Evolutionary conservation across 2,797 vertebrate species (phyloP), one percentile per base, ranked within the genome.

Genomic region (Acanthurus tractus): DNA sequence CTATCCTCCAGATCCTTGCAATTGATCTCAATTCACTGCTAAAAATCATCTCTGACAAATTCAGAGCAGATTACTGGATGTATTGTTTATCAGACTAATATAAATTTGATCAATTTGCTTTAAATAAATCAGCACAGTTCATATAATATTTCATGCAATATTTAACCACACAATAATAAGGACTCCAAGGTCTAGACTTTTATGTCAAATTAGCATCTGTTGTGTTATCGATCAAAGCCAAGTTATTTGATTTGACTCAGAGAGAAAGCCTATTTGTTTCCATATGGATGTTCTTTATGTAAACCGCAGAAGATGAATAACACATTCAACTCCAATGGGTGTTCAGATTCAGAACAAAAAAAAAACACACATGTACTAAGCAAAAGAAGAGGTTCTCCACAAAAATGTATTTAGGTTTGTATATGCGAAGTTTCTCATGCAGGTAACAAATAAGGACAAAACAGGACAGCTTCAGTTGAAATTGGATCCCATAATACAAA

Each of bases 301-400:
- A 66, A 72, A 55, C 29, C 17, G 36, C 76, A 71, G 5, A 13
- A 44, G 17, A 22, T n/a, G 18, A 18, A 25, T 25, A 40, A 25
- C 54, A 66, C 50, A 50, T 34, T 20, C 23, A 63, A 8, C 70
- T 45, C 18, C 50, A 40, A 45, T 9, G 67, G 20, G 13, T 34
- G 22, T 63, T 42, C 49, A 74, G 55, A 42, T 69, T 45, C 54
- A 64, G 46, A 65, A 49, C 3, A 56, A 74, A 55, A 53, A 74
- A 44, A 42, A 20, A 2, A 29, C 2, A 25, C 23, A 53, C 38
- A 40, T 40, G 4, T 1, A 18, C 29, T 46, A 29, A 46, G 29
- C 9, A 25, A 61, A 70, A 46, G 14, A 23, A 62, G 23, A 38
- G 17, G 18, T 15, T 12, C 34, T 53, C 6, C 8, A 42, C 44